These are phyloP conservation scores for Stichopus horrens DNA, from an alignment of 53 echinoderm and acorn worm genomes.

Conservation along the genomic window DNA sequence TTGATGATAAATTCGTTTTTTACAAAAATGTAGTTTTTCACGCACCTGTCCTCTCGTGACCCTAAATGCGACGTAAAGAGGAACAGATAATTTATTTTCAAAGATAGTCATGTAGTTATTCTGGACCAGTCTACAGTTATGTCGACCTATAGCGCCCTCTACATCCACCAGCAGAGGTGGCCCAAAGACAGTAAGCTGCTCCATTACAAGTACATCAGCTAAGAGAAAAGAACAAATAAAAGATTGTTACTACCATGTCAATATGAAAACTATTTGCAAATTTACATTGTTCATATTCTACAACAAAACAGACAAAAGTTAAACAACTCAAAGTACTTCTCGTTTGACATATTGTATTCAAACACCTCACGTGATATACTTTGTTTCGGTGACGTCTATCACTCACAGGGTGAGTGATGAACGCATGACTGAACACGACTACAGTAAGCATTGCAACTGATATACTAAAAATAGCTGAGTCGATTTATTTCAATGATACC, in stretches of 20 bases:
- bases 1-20: too few species aligned
- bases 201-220: background rate
- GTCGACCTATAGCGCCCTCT: constrained; percentile 14
- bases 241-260: background rate
- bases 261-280: background rate
- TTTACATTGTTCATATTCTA: background rate
- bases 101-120: constrained; percentile 27
- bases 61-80: constrained; percentile 34
- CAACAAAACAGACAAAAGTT: background rate
- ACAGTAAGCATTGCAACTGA: background rate
- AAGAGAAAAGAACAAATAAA: background rate
- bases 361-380: too few species aligned
- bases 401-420: too few species aligned
- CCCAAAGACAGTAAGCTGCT: background rate
- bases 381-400: too few species aligned
- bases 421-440: background rate
- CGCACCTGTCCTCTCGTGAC: background rate
- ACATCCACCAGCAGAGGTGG: background rate
- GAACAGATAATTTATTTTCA: constrained; percentile 16
- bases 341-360: too few species aligned
- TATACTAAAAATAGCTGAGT: background rate
- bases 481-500: background rate
- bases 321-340: too few species aligned
- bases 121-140: constrained; percentile 30
- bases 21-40: too few species aligned